Percentiles rank a stretch among this genome's conserved stretches.
phyloP scores from a whole-genome alignment of 2,797 vertebrate genomes.

The Diplodus sargus region DNA sequence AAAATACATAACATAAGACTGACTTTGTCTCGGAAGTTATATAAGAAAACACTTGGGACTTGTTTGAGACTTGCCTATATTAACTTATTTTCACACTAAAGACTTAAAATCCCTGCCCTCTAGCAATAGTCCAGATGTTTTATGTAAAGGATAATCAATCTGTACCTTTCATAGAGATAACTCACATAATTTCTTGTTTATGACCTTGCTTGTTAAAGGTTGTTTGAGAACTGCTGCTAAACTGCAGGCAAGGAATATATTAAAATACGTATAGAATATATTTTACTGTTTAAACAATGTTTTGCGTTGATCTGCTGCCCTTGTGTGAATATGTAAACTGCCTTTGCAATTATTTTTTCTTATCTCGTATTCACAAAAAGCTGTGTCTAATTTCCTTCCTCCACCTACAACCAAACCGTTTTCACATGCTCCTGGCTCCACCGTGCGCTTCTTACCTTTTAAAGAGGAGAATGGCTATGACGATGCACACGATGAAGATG shows the following conservation, averaged over 20 bases:
- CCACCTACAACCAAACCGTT: not conserved
- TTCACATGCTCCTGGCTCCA: not conserved
- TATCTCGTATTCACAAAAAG: not conserved
- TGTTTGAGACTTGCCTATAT: no score
- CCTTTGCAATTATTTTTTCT: not conserved
- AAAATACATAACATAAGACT: no score
- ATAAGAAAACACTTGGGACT: no score
- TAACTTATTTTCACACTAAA: not conserved
- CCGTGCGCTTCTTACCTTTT: constrained; percentile 89
- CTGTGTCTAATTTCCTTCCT: not conserved
- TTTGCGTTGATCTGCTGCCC: not conserved
- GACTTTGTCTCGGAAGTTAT: no score
- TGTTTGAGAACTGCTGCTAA: not conserved
- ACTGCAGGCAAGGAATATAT: not conserved
- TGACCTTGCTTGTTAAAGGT: constrained; percentile 11
- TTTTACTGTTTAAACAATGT: not conserved
- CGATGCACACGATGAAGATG: constrained; percentile 99
- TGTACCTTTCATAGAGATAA: constrained; percentile 11
- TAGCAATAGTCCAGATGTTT: constrained; percentile 14
- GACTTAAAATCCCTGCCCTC: not conserved
- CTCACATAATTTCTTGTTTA: constrained; percentile 1
- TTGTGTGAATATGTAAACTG: not conserved
- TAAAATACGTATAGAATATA: not conserved
- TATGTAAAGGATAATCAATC: not conserved
- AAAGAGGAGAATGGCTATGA: constrained; percentile 99